These are phyloP conservation scores for Crenuchus spilurus DNA, from an alignment of 2,797 vertebrate species.

Conservation along the genomic window DNA sequence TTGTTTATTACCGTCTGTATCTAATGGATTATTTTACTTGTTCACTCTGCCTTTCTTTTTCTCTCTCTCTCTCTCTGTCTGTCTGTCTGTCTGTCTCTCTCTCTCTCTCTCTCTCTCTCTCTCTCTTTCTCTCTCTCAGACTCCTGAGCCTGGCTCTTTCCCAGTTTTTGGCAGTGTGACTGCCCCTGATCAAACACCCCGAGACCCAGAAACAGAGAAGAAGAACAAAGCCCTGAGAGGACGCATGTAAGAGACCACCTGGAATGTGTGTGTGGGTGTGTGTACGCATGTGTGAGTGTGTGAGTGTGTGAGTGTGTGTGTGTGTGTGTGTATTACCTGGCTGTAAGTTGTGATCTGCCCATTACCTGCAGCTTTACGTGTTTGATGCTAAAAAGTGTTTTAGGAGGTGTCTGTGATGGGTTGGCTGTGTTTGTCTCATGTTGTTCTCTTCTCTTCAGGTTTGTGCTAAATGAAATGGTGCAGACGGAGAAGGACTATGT, in stretches of 20 bases:
- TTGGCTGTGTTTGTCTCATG: slow-evolving; percentile 8
- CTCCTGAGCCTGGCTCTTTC: slow-evolving; percentile 83
- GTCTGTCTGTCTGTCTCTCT: slow-evolving; percentile 3
- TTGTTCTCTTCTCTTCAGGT: slow-evolving; percentile 76
- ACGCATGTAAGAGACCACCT: slow-evolving; percentile 85
- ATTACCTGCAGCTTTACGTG: neutral
- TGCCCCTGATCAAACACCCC: slow-evolving; percentile 80
- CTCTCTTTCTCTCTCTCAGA: slow-evolving; percentile 63
- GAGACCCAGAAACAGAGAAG: slow-evolving; percentile 93
- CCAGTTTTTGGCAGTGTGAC: slow-evolving; percentile 78
- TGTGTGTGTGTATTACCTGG: slow-evolving; percentile 14
- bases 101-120: neutral
- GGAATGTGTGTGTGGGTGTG: slow-evolving; percentile 13
- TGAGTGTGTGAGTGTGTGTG: slow-evolving; percentile 15
- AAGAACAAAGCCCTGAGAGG: slow-evolving; percentile 93
- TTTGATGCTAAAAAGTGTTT: neutral
- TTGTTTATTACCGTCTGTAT: no score
- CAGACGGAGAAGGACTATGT: slow-evolving; percentile 98
- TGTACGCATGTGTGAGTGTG: slow-evolving; percentile 29
- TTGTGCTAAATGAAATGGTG: slow-evolving; percentile 94
- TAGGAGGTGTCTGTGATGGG: slow-evolving; percentile 3
- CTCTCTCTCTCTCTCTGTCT: neutral
- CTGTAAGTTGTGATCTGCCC: no score
- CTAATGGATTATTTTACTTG: neutral
- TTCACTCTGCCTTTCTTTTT: neutral